Base-by-base conservation (phyloP, 2,888 invertebrate genomes). In the Leptopilina drosophilae region DNA sequence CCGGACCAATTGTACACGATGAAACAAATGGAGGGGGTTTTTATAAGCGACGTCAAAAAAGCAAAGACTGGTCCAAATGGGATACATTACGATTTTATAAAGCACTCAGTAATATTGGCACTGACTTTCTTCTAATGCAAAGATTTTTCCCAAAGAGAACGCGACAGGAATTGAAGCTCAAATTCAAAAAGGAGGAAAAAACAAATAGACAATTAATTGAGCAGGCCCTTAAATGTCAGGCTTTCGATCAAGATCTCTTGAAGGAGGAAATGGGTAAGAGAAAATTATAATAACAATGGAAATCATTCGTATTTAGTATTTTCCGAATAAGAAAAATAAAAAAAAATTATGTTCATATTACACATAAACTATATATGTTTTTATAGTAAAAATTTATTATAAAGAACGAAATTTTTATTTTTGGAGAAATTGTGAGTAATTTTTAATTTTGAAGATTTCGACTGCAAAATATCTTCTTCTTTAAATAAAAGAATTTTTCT, bases 61-160 rank as follows among this genome's bases (percentile, higher is more conserved):
- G 95, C 0, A 95, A 94, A 77, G 96, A 96, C 65, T 97, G 97
- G 97, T 92, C 92, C 9, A 93, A 94, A 56, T 93, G 94, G 80
- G 98, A 98, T 89, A 98, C 98, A 0, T 93, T 97, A n/a, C 95
- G 96, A 84, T 98, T 98, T 92, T 99, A 98, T 92, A 95, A 96
- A 87, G 98, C 98, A 0, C 92, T 99, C 11, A 97, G 96, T 86
- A 95, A 96, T 9, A 94, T 98, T 76, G 98, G 98, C 0, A 98
- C 98, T 0, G 98, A 99, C 93, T 99, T 99, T 92, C 95, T 97
- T 6, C 92, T 98, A 77, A 98, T 99, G 97, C 94, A 95, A 81
- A 94, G 95, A 76, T 92, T 97, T 64, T 98, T 98, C 92, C 96
- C 97, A 0, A 94, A 95, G 64, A 93, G 98, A 80, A 95, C 94